Base-by-base conservation (phyloP, 2,113 vertebrate species). In the Scytalopus superciliaris region DNA sequence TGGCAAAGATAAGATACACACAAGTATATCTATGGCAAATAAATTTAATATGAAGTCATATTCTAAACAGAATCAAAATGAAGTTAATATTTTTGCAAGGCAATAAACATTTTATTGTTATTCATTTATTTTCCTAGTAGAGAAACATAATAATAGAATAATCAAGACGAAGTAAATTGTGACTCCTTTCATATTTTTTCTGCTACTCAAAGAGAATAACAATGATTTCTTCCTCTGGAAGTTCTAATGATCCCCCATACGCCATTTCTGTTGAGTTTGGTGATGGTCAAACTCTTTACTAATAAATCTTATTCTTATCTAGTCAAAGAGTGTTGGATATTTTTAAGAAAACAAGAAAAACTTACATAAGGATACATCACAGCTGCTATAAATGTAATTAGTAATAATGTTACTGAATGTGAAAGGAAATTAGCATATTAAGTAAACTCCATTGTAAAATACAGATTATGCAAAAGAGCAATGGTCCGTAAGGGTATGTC, bases 401-500 rank as follows among this genome's bases (percentile, higher is more conserved):
- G 33, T 25, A 55, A 63, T 52, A 56, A 50, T 3, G 3, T 28
- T 49, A 59, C 9, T 19, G 10, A 62, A 5, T n/a, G 7, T 39
- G 17, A 84, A 84, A 57, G 14, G 25, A 53, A 78, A 68, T 3
- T 0, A 49, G 23, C 2, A 1, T 15, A 37, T 23, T 28, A 39
- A 19, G 52, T 42, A 22, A 62, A 72, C 44, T 31, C 33, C 24
- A 31, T 6, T 35, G 6, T 60, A 27, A 92, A 66, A 18, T 22
- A 5, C 5, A 70, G 28, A 53, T 81, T 31, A 31, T 14, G 57
- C 10, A 31, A 44, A 87, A 82, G 15, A 63, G 12, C 28, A 30
- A 7, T 6, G 10, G 7, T 45, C 25, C 0, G 0, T 37, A 45
- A 79, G 17, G 9, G 4, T 40, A 10, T 0, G 0, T 31, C 62